phyloP scores from a whole-genome alignment of 2,888 invertebrate genomes.

The Andricus quercusramuli region DNA sequence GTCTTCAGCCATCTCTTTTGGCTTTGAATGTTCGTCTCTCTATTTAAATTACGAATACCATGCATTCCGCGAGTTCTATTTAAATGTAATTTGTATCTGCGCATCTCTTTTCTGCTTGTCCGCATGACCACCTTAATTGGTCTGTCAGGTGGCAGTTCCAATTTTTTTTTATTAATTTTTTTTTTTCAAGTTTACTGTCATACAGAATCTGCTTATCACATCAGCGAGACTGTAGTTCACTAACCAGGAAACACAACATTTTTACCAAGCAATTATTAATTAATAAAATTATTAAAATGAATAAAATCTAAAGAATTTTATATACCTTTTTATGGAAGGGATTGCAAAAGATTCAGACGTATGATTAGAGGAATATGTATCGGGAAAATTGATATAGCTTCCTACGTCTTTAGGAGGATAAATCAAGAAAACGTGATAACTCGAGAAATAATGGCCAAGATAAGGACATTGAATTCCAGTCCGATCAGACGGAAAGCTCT shows the following conservation, averaged over 20 bases:
- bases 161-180: conserved; percentile 20
- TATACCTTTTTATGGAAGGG: background rate
- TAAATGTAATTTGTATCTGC: conserved; percentile 77
- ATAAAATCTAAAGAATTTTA: background rate
- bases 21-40: conserved; percentile 50
- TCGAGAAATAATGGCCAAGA: conserved; percentile 66
- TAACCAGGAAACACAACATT: background rate
- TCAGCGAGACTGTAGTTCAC: background rate
- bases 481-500: conserved; percentile 52
- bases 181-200: background rate
- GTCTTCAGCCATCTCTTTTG: conserved; percentile 27
- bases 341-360: background rate
- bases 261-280: background rate
- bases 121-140: conserved; percentile 42
- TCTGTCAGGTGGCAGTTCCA: conserved; percentile 34
- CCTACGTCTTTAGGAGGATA: conserved; percentile 58
- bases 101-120: conserved; percentile 43
- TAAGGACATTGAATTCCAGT: conserved; percentile 62
- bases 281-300: background rate
- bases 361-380: background rate
- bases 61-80: conserved; percentile 76
- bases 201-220: background rate
- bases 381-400: background rate
- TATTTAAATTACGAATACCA: conserved; percentile 77
- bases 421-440: conserved; percentile 66